These are phyloP conservation scores for Ardeotis arabs DNA, from an alignment of 2,113 vertebrate species.

Conservation along the genomic window DNA sequence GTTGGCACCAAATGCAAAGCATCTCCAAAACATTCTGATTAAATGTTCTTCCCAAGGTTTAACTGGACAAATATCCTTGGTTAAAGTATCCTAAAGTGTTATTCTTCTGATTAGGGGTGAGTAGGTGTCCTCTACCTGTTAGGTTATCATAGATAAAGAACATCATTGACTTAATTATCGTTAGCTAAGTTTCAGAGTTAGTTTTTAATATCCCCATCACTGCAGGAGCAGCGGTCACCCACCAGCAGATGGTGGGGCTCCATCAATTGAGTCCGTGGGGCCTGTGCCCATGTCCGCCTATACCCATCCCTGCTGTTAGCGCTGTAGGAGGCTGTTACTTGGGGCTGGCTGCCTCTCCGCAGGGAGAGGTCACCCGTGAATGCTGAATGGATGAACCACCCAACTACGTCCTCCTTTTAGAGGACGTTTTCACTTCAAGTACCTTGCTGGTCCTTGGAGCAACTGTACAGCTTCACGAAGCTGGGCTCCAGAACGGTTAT, in stretches of 20 bases:
- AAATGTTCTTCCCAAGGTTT: no score
- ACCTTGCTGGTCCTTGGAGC: accelerated
- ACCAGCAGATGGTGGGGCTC: not conserved
- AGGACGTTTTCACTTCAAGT: not conserved
- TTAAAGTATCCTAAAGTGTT: no score
- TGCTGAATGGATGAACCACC: not conserved
- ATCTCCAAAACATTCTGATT: no score
- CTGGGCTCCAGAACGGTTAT: not conserved
- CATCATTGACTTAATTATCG: no score
- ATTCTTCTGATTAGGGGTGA: no score
- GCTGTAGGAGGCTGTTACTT: not conserved
- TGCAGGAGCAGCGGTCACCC: not conserved
- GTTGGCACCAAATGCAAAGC: no score
- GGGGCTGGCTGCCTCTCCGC: not conserved
- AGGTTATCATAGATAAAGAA: no score
- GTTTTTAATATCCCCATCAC: no score
- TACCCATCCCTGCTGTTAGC: not conserved
- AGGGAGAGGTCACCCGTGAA: not conserved
- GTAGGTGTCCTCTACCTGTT: no score
- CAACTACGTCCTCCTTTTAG: accelerated
- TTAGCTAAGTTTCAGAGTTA: no score
- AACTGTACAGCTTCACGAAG: not conserved
- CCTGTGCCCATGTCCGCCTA: not conserved
- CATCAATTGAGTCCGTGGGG: accelerated
- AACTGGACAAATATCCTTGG: no score